Percentiles rank a stretch among this genome's conserved stretches.
phyloP scores from a whole-genome alignment of 2,113 vertebrate genomes.

The Dunckerocampus dactyliophorus region DNA sequence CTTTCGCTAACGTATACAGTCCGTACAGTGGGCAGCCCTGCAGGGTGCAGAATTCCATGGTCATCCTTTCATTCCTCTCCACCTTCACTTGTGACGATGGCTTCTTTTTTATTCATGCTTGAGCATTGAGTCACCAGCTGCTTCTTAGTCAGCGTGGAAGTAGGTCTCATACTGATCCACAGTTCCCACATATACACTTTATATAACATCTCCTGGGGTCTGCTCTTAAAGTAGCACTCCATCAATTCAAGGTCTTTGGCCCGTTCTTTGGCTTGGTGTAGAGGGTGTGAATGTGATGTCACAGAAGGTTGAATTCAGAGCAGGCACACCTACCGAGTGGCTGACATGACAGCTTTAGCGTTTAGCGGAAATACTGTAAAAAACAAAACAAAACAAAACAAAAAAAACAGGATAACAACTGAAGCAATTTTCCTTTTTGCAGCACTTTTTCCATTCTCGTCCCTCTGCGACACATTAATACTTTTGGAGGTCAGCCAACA shows the following conservation, averaged over 20 bases:
- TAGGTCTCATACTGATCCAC: neutral
- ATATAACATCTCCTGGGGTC: constrained; percentile 9
- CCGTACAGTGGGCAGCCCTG: neutral
- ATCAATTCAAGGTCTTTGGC: neutral
- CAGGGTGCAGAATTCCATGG: neutral
- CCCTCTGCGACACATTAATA: constrained; percentile 26
- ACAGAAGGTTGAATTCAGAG: neutral
- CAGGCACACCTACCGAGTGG: neutral
- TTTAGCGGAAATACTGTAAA: neutral
- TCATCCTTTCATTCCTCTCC: neutral
- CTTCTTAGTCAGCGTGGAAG: constrained; percentile 2
- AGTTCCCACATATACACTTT: constrained; percentile 4
- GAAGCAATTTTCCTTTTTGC: neutral
- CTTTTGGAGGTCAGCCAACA: constrained; percentile 54
- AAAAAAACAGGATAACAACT: neutral
- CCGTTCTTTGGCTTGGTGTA: neutral
- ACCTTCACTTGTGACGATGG: neutral
- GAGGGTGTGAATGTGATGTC: neutral
- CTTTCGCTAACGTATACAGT: neutral
- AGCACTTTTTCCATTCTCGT: neutral
- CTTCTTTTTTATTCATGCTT: constrained; percentile 1
- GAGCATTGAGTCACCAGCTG: constrained; percentile 5
- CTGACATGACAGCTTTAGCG: neutral
- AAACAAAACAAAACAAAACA: too few relatives aligned
- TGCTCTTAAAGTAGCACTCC: constrained; percentile 2